Percentiles rank a stretch among this genome's conserved stretches.
Conservation (phyloP, 2,888 invertebrate genomes). For the Apodemia duryi region DNA sequence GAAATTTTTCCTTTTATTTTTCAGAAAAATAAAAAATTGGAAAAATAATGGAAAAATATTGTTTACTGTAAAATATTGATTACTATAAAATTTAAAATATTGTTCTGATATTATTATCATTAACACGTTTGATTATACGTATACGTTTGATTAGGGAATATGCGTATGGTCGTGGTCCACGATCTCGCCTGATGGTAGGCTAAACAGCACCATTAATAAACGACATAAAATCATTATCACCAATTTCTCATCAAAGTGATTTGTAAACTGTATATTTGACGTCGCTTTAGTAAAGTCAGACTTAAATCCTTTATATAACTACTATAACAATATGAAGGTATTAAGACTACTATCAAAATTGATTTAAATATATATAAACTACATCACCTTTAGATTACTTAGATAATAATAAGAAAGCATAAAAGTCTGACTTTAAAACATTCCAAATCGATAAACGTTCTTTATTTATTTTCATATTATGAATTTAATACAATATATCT, state of each 20-base stretch:
- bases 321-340: not conserved
- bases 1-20: too few relatives aligned
- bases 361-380: not conserved
- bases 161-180: too few relatives aligned
- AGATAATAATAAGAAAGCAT: not conserved
- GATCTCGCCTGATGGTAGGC: too few relatives aligned
- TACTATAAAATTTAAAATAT: too few relatives aligned
- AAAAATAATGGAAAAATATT: too few relatives aligned
- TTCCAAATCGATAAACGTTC: not conserved
- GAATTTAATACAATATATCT: not conserved
- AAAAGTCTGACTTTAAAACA: not conserved
- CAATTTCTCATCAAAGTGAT: not conserved
- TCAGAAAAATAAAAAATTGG: too few relatives aligned
- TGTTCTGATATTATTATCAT: too few relatives aligned
- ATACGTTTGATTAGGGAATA: too few relatives aligned
- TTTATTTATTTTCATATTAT: slow-evolving; percentile 4
- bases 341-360: slow-evolving; percentile 3
- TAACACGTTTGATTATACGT: too few relatives aligned
- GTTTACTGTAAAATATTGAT: too few relatives aligned
- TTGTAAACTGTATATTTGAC: not conserved
- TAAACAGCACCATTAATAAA: too few relatives aligned
- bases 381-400: not conserved
- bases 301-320: not conserved
- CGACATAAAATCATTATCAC: too few relatives aligned
- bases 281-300: not conserved